phyloP scores from a whole-genome alignment of 2,888 invertebrate species.

The Drosophila lutescens region DNA sequence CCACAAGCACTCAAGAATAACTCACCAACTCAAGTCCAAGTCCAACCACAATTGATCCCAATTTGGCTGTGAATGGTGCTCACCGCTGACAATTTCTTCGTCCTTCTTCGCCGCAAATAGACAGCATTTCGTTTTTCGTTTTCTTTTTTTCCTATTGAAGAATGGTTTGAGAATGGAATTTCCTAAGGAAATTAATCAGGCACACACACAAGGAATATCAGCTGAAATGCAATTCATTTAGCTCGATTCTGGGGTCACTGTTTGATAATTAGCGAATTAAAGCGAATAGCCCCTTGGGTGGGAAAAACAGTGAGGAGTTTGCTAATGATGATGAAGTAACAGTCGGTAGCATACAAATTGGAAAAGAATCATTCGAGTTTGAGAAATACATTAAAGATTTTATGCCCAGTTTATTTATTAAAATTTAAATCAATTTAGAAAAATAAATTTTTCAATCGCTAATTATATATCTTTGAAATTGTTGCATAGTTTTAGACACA shows the following conservation, averaged over 20 bases:
- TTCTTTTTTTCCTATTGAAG: constrained; percentile 8
- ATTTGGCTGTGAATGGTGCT: constrained; percentile 43
- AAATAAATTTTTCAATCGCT: no score
- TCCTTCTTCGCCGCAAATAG: constrained; percentile 25
- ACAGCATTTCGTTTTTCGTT: constrained; percentile 31
- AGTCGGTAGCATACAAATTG: constrained; percentile 28
- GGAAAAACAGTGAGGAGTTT: neutral
- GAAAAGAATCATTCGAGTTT: neutral
- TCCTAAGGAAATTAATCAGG: constrained; percentile 38
- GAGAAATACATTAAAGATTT: neutral
- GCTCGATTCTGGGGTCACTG: constrained; percentile 41
- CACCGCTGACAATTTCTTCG: constrained; percentile 29
- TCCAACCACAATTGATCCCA: constrained; percentile 51
- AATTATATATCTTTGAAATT: no score
- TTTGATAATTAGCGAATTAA: constrained; percentile 71
- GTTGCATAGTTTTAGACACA: no score
- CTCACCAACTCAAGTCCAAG: constrained; percentile 38
- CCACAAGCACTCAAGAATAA: constrained; percentile 45
- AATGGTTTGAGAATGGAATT: constrained; percentile 1
- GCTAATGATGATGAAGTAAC: constrained; percentile 46
- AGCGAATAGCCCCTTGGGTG: constrained; percentile 52
- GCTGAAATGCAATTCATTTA: constrained; percentile 45
- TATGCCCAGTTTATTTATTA: no score
- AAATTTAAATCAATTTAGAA: no score
- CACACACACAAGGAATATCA: constrained; percentile 22